phyloP scores from a whole-genome alignment of 2,888 invertebrate species.

The Pterostichus madidus region DNA sequence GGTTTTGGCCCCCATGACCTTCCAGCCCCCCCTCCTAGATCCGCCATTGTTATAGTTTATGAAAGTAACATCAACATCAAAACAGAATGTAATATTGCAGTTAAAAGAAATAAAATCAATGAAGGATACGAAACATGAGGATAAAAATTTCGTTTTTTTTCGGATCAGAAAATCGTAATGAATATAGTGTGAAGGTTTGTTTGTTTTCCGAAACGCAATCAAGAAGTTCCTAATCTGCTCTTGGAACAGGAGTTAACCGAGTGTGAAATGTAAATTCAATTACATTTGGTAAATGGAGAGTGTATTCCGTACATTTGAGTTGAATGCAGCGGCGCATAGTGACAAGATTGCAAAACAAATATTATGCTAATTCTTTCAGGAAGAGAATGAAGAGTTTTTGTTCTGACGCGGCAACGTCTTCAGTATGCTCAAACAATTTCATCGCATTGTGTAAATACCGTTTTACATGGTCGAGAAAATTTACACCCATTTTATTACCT shows the following conservation, averaged over 20 bases:
- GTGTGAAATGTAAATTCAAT: slow-evolving; percentile 65
- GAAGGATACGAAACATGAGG: too few species aligned
- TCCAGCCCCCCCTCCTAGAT: too few species aligned
- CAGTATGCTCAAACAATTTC: slow-evolving; percentile 60
- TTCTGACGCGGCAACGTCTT: slow-evolving; percentile 32
- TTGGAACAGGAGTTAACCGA: slow-evolving; percentile 36
- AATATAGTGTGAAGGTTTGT: slow-evolving; percentile 14
- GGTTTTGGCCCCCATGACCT: too few species aligned
- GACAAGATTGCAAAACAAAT: slow-evolving; percentile 66
- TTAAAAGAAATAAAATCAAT: too few species aligned
- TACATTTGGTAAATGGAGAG: slow-evolving; percentile 53
- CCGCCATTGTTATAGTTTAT: too few species aligned
- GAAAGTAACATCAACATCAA: too few species aligned
- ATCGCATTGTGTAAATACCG: slow-evolving; percentile 59
- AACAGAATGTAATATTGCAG: too few species aligned
- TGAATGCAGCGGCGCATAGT: slow-evolving; percentile 50
- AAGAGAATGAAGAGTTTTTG: slow-evolving; percentile 64
- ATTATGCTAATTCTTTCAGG: slow-evolving; percentile 65
- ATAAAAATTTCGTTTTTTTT: slow-evolving; percentile 25
- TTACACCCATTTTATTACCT: slow-evolving; percentile 61
- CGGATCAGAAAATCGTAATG: slow-evolving; percentile 34
- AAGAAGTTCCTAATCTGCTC: slow-evolving; percentile 35
- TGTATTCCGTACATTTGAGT: slow-evolving; percentile 53
- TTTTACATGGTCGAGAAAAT: slow-evolving; percentile 55
- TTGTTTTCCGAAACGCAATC: slow-evolving; percentile 38